Percentiles rank a stretch among this genome's conserved stretches.
These are phyloP conservation scores for Abscondita cerata DNA, from an alignment of 2,888 invertebrate genomes.

Conservation along the genomic window DNA sequence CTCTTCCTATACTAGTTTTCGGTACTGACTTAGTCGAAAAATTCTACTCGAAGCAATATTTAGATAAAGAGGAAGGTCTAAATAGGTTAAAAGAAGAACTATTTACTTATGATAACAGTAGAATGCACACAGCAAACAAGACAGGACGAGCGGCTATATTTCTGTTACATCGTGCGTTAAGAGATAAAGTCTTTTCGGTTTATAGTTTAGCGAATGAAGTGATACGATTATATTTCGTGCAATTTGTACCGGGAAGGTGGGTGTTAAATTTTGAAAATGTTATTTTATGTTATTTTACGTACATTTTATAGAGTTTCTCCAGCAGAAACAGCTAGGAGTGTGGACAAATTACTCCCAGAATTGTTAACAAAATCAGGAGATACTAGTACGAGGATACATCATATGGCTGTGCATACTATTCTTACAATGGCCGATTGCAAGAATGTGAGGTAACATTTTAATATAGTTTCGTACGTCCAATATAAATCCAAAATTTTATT, in stretches of 20 bases:
- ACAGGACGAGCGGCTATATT: constrained; percentile 82
- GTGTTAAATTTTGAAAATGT: constrained; percentile 22
- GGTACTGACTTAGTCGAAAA: constrained; percentile 90
- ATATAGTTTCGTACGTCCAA: no score
- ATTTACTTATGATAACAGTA: constrained; percentile 57
- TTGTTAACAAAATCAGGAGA: constrained; percentile 86
- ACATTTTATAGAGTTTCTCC: constrained; percentile 72
- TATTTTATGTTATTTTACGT: constrained; percentile 1
- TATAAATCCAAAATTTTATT: no score
- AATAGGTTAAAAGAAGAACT: constrained; percentile 69
- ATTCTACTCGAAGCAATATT: constrained; percentile 88
- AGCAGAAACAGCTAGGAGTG: constrained; percentile 81
- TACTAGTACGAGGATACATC: constrained; percentile 84
- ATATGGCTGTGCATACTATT: constrained; percentile 86
- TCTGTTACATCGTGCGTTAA: constrained; percentile 77
- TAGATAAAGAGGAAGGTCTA: constrained; percentile 89
- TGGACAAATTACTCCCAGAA: constrained; percentile 85
- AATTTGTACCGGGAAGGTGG: constrained; percentile 83
- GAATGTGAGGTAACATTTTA: constrained; percentile 67
- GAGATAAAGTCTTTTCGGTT: constrained; percentile 90
- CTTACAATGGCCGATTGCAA: constrained; percentile 85
- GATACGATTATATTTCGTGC: constrained; percentile 78
- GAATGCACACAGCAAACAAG: constrained; percentile 72
- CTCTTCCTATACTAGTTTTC: constrained; percentile 88
- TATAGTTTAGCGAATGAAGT: constrained; percentile 86